Evolutionary conservation across 2,113 vertebrate species (phyloP).

Genomic region (Varanus salvator): DNA sequence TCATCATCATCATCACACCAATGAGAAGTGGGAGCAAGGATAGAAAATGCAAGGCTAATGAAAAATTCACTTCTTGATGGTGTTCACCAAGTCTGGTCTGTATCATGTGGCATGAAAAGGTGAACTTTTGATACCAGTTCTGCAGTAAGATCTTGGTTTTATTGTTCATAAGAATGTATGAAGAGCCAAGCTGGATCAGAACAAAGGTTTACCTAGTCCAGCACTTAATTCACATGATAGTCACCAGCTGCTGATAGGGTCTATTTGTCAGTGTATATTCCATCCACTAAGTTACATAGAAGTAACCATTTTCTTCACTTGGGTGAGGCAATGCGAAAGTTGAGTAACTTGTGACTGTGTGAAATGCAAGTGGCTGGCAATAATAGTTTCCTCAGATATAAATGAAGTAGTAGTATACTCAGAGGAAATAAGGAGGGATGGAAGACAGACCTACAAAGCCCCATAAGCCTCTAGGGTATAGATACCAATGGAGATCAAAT

Average conservation of each 20-base stretch:
- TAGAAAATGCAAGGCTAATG: not conserved
- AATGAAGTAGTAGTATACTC: not conserved
- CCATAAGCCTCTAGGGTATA: constrained; percentile 1
- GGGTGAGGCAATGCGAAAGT: not conserved
- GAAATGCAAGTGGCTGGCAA: not conserved
- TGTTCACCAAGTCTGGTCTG: not conserved
- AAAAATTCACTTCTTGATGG: not conserved
- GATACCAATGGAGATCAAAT: constrained; percentile 63
- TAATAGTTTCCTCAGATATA: not conserved
- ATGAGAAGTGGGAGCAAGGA: not conserved
- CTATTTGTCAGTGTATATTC: too few species aligned
- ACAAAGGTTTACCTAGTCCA: too few species aligned
- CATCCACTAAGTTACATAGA: not conserved
- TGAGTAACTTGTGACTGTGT: rapidly evolving
- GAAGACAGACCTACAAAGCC: not conserved
- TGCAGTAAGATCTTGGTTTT: not conserved
- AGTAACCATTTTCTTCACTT: not conserved
- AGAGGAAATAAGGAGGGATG: not conserved
- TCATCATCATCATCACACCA: too few species aligned
- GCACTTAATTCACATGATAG: too few species aligned
- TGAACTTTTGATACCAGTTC: not conserved
- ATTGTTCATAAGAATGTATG: not conserved
- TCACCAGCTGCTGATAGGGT: too few species aligned
- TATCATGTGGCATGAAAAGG: not conserved
- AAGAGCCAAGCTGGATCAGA: too few species aligned